A percentile compares a stretch with the other conserved stretches of the same genome.
phyloP scores from a whole-genome alignment of 2,797 vertebrate genomes.

The Tarsius wallacei region DNA sequence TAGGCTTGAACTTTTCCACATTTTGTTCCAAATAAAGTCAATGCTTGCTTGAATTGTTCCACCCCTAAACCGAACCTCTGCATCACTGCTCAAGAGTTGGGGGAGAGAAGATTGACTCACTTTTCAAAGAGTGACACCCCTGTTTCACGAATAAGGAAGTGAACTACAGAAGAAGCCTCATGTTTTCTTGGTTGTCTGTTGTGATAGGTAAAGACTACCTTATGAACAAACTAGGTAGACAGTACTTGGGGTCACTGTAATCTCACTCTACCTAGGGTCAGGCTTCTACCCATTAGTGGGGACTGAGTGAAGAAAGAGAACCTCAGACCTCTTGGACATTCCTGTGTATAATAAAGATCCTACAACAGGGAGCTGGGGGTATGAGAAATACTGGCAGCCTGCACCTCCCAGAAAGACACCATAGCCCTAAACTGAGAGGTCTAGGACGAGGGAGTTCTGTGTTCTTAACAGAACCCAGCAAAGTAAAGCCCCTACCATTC shows the following conservation, averaged over 20 bases:
- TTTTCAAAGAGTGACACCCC: not conserved
- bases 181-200: not conserved
- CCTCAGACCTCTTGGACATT: too few relatives aligned
- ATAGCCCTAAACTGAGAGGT: not conserved
- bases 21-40: conserved; percentile 18
- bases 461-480: too few relatives aligned
- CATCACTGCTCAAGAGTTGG: not conserved
- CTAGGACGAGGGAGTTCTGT: not conserved
- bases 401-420: not conserved
- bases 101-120: not conserved
- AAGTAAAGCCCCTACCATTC: not conserved
- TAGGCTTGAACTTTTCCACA: not conserved
- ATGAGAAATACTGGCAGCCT: not conserved
- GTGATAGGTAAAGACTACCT: not conserved
- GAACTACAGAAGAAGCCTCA: not conserved
- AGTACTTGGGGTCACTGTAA: not conserved
- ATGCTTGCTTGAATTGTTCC: not conserved
- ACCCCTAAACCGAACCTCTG: not conserved
- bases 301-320: not conserved
- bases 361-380: not conserved
- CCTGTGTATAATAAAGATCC: not conserved
- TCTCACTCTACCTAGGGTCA: not conserved
- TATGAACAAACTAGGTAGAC: not conserved
- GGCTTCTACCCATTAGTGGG: not conserved
- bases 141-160: not conserved